Base-by-base conservation (phyloP, 2,888 invertebrate genomes). In the Cheilosia vernalis region DNA sequence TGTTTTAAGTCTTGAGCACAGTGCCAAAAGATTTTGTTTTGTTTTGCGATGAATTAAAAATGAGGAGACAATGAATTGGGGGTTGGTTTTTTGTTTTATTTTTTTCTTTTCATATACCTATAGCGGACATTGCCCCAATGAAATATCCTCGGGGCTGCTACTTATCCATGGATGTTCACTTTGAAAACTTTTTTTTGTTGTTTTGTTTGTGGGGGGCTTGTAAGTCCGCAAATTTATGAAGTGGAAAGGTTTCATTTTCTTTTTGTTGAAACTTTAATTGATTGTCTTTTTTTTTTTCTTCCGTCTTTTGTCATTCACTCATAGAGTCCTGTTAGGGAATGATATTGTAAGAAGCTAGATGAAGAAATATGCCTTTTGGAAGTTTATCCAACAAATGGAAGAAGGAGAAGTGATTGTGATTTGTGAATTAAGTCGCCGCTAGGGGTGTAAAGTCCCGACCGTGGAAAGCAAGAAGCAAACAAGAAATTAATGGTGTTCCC, bases 1-100 rank as follows among this genome's bases (percentile, higher is more conserved):
- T 69, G 27, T 33, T 53, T 61, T 17, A 37, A 10, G 58, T 56
- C 30, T 56, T 44, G 44, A 51, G 56, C 72, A 56, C 44, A 30
- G 44, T 76, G 58, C 74, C 74, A 84, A 76, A 79, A 76, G 79
- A 56, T 70, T 84, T 79, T 84, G 84, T 80, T 84, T 84, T 84
- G 80, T 79, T 84, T 84, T 66, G 74, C 74, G 69, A 84, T 84
- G 84, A 79, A 84, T 84, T 84, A 80, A 84, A 84, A 84, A 84
- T 76, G 84, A 84, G 84, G 64, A 84, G 84, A 84, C 84, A 84
- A 84, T 80, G 84, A 79, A 80, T 80, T 55, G 55, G 47, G 67
- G 70, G 30, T 9, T 74, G 63, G 40, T 37, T 70, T 73, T 55
- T 63, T 73, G 44, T 83, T 72, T 56, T 5, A 15, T 53, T 53